Percentiles rank a stretch among this genome's conserved stretches.
phyloP scores from a whole-genome alignment of 2,113 vertebrate genomes.

The Anoura caudifer region DNA sequence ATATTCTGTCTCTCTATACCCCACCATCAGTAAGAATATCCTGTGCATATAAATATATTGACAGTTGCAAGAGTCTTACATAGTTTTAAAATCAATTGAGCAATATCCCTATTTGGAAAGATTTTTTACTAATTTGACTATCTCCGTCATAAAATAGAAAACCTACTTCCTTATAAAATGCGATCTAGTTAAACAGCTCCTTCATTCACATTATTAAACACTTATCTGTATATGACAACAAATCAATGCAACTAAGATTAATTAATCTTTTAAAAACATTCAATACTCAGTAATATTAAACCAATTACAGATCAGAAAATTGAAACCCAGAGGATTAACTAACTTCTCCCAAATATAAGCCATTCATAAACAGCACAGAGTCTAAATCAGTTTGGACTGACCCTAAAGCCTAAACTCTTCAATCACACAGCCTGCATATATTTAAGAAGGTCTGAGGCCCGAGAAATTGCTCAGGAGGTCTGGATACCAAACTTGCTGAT shows the following conservation, averaged over 20 bases:
- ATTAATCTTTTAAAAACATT: neutral
- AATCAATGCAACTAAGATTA: constrained; percentile 2
- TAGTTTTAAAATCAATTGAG: neutral
- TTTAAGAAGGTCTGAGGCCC: neutral
- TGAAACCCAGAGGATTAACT: constrained; percentile 23
- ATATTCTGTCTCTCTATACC: neutral
- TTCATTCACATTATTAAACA: constrained; percentile 19
- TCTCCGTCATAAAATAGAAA: constrained; percentile 12
- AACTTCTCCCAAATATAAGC: neutral
- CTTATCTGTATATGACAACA: neutral
- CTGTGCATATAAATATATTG: neutral
- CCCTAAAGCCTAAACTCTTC: neutral
- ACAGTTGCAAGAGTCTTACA: neutral
- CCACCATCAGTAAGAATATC: neutral
- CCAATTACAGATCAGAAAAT: constrained; percentile 5
- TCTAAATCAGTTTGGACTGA: constrained; percentile 14
- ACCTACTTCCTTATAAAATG: constrained; percentile 25
- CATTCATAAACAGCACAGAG: neutral
- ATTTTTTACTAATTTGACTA: neutral
- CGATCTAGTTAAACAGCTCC: neutral
- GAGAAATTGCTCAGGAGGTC: constrained; percentile 10
- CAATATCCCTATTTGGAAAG: constrained; percentile 32
- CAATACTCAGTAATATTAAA: neutral
- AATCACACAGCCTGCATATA: neutral
- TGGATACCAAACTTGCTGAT: neutral